A percentile compares a stretch with the other conserved stretches of the same genome.
Conservation (phyloP, 2,888 invertebrate species). For the Lissonota sp. region DNA sequence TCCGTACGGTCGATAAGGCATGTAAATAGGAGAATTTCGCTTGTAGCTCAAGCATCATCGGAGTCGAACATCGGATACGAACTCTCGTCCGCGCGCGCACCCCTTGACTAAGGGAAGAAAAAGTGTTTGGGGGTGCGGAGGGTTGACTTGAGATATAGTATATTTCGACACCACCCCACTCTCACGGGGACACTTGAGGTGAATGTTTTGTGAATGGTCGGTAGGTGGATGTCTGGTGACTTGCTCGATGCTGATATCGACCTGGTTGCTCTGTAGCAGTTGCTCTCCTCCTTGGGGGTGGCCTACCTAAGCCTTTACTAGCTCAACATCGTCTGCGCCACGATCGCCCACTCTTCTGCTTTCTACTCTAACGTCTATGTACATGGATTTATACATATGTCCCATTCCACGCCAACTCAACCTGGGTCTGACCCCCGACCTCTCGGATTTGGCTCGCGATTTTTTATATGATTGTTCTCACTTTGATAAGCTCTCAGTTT, state of each 20-base stretch:
- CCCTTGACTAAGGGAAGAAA: slow-evolving; percentile 52
- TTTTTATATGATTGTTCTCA: too few relatives aligned
- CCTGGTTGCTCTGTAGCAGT: slow-evolving; percentile 79
- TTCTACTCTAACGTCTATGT: slow-evolving; percentile 30
- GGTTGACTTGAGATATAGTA: not conserved
- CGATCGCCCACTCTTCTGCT: slow-evolving; percentile 37
- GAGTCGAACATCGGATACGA: too few relatives aligned
- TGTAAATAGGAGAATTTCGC: too few relatives aligned
- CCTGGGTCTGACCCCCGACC: too few relatives aligned
- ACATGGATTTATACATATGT: not conserved
- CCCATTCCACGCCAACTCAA: too few relatives aligned
- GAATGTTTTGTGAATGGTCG: slow-evolving; percentile 84
- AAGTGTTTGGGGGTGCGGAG: slow-evolving; percentile 35
- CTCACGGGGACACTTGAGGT: slow-evolving; percentile 80
- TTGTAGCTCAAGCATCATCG: too few relatives aligned
- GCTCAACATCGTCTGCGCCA: slow-evolving; percentile 33
- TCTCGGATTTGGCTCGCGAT: too few relatives aligned
- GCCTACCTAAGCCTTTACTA: slow-evolving; percentile 14
- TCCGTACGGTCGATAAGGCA: too few relatives aligned
- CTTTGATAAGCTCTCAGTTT: too few relatives aligned
- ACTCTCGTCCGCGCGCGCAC: too few relatives aligned
- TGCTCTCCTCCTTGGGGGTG: slow-evolving; percentile 52
- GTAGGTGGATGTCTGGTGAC: slow-evolving; percentile 83
- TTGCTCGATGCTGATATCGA: slow-evolving; percentile 82
- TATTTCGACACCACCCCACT: slow-evolving; percentile 53